Evolutionary conservation across 2,113 vertebrate species (phyloP).

Genomic region (Hippocampus zosterae): DNA sequence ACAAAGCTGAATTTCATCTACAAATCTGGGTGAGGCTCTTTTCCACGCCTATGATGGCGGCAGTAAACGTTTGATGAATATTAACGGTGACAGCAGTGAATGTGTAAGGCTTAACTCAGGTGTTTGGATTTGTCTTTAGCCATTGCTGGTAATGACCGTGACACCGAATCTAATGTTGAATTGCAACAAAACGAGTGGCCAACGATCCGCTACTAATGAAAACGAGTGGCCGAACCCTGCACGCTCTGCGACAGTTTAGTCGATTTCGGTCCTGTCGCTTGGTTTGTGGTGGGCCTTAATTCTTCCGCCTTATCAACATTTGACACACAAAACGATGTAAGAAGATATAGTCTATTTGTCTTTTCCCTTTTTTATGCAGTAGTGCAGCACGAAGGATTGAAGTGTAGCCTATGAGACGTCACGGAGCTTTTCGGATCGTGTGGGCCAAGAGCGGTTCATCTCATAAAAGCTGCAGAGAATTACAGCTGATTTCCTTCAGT

Average conservation of each 20-base stretch:
- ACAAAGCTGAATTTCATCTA: too few species aligned
- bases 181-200: background rate
- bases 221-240: background rate
- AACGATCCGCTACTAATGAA: background rate
- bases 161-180: background rate
- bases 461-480: constrained; percentile 10
- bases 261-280: background rate
- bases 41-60: too few species aligned
- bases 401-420: background rate
- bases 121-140: too few species aligned
- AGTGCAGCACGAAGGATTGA: background rate
- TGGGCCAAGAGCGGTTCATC: background rate
- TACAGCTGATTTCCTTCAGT: constrained; percentile 3
- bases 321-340: background rate
- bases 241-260: background rate
- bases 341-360: background rate
- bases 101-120: too few species aligned
- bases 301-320: background rate
- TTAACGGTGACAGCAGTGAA: too few species aligned
- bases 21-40: too few species aligned
- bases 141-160: background rate
- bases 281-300: background rate
- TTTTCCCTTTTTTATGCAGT: background rate
- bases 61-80: too few species aligned
- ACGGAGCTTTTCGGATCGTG: background rate